Base-by-base conservation (phyloP, 2,888 invertebrate genomes). In the Amitus sp. region DNA sequence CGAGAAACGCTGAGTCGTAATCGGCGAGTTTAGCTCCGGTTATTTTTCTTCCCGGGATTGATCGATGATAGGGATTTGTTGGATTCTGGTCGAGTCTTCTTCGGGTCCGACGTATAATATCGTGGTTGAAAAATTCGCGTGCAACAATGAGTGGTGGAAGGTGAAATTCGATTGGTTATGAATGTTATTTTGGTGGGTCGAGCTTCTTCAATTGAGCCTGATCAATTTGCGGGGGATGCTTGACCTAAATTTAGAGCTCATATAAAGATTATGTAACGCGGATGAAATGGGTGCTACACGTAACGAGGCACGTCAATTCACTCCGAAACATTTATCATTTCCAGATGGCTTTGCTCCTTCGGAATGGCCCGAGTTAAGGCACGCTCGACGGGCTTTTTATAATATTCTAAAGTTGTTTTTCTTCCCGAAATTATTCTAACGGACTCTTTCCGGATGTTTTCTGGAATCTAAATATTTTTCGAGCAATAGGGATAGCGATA, bases 381-480 rank as follows among this genome's bases (percentile, higher is more conserved):
- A 34, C 34, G 7, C 7, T 23, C 23, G 9, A 4, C 12, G 7
- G 15, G 15, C 12, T 18, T 39, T 15, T 15, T 17, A 39, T 9
- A 39, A 39, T 39, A 39, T 7, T 17, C 39, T 13, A 39, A 17
- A 15, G 39, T 39, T 39, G 39, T 4, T 7, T 39, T 39, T 39
- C 18, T 39, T 18, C 56, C 56, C 60, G 27, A 59, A 63, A 58
- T 63, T 58, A 63, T 63, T 59, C 48, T 45, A 42, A 55, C 55
- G 52, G 42, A 55, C 39, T 46, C 50, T n/a, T n/a, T 19, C 19
- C 37, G 15, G 19, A 50, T 48, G 33, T 51, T 51, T 33, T 30
- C 43, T 5, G 52, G 40, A 73, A 73, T 75, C 73, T 69, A 78
- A 78, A 77, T 76, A 77, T 78, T 77, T 77, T 73, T 63, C 56